A percentile compares a stretch with the other conserved stretches of the same genome.
Evolutionary conservation across 2,113 vertebrate species (phyloP).

Genomic region (Thymallus thymallus): DNA sequence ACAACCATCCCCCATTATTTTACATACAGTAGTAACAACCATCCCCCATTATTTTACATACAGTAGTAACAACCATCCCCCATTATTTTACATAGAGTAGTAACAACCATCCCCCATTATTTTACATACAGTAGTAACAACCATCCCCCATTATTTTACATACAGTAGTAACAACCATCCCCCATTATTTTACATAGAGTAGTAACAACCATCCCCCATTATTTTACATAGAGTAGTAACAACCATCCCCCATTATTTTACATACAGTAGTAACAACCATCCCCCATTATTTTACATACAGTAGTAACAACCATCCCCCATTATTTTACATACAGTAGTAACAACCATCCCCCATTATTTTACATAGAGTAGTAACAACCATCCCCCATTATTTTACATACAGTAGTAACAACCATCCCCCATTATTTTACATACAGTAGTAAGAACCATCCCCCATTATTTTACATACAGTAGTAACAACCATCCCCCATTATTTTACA

Average conservation of each 20-base stretch:
- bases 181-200: constrained; percentile 7
- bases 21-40: background rate
- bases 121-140: background rate
- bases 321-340: background rate
- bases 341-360: constrained; percentile 15
- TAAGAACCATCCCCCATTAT: constrained; percentile 1
- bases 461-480: background rate
- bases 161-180: background rate
- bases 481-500: constrained; percentile 17
- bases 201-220: constrained; percentile 11
- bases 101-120: constrained; percentile 3
- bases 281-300: constrained; percentile 19
- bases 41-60: constrained; percentile 14
- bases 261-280: background rate
- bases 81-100: constrained; percentile 10
- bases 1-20: constrained; percentile 15
- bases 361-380: background rate
- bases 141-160: constrained; percentile 17
- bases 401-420: background rate
- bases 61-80: background rate
- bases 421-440: constrained; percentile 10
- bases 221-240: background rate
- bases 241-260: constrained; percentile 6
- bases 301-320: background rate
- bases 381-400: constrained; percentile 14